Evolutionary conservation across 2,888 invertebrate genomes (phyloP).

Genomic region (Drosophila pegasa): DNA sequence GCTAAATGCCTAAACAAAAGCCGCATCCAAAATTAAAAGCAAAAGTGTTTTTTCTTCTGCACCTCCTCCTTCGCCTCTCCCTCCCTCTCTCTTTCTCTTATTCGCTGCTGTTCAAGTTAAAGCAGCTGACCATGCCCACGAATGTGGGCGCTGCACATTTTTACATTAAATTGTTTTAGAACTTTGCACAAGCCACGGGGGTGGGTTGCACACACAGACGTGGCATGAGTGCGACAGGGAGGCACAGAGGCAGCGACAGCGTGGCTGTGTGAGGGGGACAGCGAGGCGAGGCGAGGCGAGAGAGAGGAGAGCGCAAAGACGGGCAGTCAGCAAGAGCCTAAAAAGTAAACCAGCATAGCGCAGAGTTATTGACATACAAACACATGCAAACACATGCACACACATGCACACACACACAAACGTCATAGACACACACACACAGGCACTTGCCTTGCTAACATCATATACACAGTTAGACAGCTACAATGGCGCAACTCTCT

Average conservation of each 20-base stretch:
- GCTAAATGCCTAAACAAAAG: constrained; percentile 39
- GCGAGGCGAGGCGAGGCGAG: background rate
- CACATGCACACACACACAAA: background rate
- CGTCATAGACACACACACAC: constrained; percentile 1
- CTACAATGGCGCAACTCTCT: constrained; percentile 40
- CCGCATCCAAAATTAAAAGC: constrained; percentile 44
- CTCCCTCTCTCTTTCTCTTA: too few relatives aligned
- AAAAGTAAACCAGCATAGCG: constrained; percentile 68
- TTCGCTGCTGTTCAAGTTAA: background rate
- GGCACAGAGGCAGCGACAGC: background rate
- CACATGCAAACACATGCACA: background rate
- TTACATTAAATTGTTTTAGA: constrained; percentile 78
- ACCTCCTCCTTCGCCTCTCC: background rate
- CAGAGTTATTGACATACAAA: constrained; percentile 69
- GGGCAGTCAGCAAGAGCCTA: constrained; percentile 29
- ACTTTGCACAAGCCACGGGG: constrained; percentile 32
- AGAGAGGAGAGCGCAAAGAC: background rate
- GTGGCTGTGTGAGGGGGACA: background rate
- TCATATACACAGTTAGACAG: constrained; percentile 25
- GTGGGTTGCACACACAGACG: background rate
- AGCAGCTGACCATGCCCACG: constrained; percentile 12
- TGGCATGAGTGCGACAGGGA: background rate
- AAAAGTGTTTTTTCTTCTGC: constrained; percentile 38
- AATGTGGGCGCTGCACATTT: constrained; percentile 37
- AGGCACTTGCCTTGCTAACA: background rate